A percentile compares a stretch with the other conserved stretches of the same genome.
These are phyloP conservation scores for Chrysaora quinquecirrha DNA, from an alignment of 30 jellyfish, hydroid and myxozoan species.

Conservation along the genomic window DNA sequence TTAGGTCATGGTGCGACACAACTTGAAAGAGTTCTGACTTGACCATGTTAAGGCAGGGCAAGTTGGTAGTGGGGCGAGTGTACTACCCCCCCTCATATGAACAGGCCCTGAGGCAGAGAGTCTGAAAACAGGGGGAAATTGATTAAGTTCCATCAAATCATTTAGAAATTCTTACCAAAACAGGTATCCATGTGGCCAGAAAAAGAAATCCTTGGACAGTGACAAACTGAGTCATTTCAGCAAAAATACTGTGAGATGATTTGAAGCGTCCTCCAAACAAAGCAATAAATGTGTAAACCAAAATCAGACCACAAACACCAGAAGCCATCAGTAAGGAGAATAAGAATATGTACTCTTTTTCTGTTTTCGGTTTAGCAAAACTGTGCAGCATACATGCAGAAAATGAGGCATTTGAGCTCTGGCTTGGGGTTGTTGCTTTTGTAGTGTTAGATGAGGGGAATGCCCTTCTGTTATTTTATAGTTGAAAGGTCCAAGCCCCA, in stretches of 20 bases:
- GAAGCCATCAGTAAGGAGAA: conserved; percentile 63
- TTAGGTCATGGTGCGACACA: too few relatives aligned
- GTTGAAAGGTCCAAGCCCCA: conserved; percentile 69
- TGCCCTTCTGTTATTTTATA: background rate
- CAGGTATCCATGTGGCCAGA: conserved; percentile 62
- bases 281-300: conserved; percentile 27
- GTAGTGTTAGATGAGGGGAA: background rate
- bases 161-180: conserved; percentile 31
- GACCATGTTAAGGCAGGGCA: too few relatives aligned
- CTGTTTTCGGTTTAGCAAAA: conserved; percentile 59
- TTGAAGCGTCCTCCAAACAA: conserved; percentile 32
- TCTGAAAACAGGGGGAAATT: background rate
- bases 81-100: too few relatives aligned
- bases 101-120: background rate
- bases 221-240: conserved; percentile 52
- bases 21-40: too few relatives aligned
- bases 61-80: too few relatives aligned
- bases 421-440: background rate
- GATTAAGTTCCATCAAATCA: background rate
- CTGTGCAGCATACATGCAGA: conserved; percentile 37
- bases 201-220: conserved; percentile 60
- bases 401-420: background rate
- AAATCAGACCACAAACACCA: conserved; percentile 57
- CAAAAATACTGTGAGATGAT: conserved; percentile 38
- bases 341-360: conserved; percentile 54